Base-by-base conservation (phyloP, 2,888 invertebrate genomes). In the Cordilura impudica region DNA sequence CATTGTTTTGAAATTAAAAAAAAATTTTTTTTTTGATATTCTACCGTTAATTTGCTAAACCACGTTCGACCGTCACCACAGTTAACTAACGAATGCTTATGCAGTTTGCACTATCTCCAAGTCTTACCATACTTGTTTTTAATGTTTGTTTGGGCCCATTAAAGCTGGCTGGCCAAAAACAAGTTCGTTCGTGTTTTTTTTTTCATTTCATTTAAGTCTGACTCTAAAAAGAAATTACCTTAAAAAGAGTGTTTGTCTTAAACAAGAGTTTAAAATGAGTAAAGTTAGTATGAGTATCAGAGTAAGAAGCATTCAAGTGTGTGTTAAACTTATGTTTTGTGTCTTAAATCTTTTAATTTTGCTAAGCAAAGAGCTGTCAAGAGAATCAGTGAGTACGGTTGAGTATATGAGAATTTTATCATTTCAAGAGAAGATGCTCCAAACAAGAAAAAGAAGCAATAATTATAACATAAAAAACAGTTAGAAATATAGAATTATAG, bases 61-160 rank as follows among this genome's bases (percentile, higher is more conserved):
- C 76, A 79, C 81, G 47, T 81, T 71, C 81, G 61, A 54, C 75
- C 84, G 81, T 75, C 83, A 84, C 86, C 85, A 86, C 84, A 84
- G 83, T 84, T 84, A 67, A 83, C 79, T 80, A 71, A 78, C 83
- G 83, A 84, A 83, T 84, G 84, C 80, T 82, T 35, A 67, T 70
- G 45, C 71, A 67, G 51, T 79, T 67, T 56, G 51, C 72, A 56
- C 23, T 47, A 67, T 63, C 61, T 72, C 35, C 71, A 66, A 45
- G 45, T 75, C 79, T 79, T 67, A 21, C 63, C 79, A 79, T 79
- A 79, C 65, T 74, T 61, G 73, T 67, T 75, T 79, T 49, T 58
- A 56, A 54, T 53, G 73, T 58, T 65, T 61, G 53, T 54, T 47
- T 69, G 47, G 51, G 26, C 47, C 54, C 61, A 18, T 60, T 66